phyloP scores from a whole-genome alignment of 2,888 invertebrate species.

The Euphydryas editha region DNA sequence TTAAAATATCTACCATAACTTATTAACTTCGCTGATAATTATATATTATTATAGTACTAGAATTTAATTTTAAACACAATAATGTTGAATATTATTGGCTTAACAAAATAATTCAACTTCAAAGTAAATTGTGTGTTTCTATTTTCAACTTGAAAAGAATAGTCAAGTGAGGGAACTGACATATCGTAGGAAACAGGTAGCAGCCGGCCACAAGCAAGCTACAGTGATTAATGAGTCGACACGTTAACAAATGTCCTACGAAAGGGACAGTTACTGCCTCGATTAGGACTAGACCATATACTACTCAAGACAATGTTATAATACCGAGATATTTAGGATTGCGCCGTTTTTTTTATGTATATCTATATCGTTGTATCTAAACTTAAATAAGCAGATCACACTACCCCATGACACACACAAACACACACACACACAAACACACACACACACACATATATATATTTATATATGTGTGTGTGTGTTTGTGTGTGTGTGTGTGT shows the following conservation, averaged over 20 bases:
- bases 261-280: constrained; percentile 36
- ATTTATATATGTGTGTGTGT: too few species aligned
- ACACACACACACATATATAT: too few species aligned
- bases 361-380: too few species aligned
- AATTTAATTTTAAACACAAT: not conserved
- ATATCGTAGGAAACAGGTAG: constrained; percentile 48
- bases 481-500: too few species aligned
- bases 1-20: not conserved
- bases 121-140: constrained; percentile 17
- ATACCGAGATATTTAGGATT: not conserved
- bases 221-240: constrained; percentile 67
- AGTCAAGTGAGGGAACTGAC: constrained; percentile 33
- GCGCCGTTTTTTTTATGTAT: not conserved
- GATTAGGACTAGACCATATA: constrained; percentile 25
- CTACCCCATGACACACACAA: too few species aligned
- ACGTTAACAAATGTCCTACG: constrained; percentile 63
- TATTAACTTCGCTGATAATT: not conserved
- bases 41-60: not conserved
- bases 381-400: too few species aligned
- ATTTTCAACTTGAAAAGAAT: constrained; percentile 26
- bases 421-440: too few species aligned
- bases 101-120: not conserved
- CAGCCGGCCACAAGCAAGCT: constrained; percentile 52
- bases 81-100: not conserved
- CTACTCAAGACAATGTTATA: not conserved